A percentile compares a stretch with the other conserved stretches of the same genome.
These are phyloP conservation scores for Corythornis madagascariensis DNA, from an alignment of 2,113 vertebrate species.

Conservation along the genomic window DNA sequence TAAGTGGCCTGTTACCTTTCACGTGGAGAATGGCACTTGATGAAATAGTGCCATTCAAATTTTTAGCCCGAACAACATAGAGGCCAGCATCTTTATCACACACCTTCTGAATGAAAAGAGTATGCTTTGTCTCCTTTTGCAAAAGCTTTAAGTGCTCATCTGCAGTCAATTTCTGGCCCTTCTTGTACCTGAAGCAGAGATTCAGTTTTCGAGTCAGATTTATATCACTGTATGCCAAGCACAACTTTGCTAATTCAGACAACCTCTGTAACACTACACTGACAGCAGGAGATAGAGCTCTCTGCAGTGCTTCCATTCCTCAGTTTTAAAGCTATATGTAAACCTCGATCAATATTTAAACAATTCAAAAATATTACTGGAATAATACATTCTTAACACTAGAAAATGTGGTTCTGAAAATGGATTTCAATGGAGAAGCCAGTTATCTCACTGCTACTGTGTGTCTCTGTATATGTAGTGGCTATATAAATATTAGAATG, in stretches of 20 bases:
- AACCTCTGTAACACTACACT: neutral
- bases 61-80: constrained; percentile 78
- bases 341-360: neutral
- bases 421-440: neutral
- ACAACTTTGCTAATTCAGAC: constrained; percentile 27
- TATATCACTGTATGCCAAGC: neutral
- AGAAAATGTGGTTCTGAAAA: neutral
- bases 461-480: neutral
- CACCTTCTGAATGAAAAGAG: constrained; percentile 81
- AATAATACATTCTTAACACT: neutral
- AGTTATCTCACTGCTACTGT: neutral
- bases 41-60: constrained; percentile 73
- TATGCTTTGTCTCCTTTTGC: constrained; percentile 83
- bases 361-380: neutral
- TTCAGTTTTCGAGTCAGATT: constrained; percentile 81
- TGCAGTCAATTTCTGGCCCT: constrained; percentile 81
- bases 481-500: neutral
- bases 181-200: constrained; percentile 90
- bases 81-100: constrained; percentile 79
- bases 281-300: neutral
- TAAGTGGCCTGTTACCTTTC: constrained; percentile 79
- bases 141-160: constrained; percentile 81
- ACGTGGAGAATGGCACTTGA: constrained; percentile 80
- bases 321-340: neutral
- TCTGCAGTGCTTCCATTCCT: neutral